A percentile compares a stretch with the other conserved stretches of the same genome.
Conservation (phyloP, 2,888 invertebrate genomes). For the Parnassius glacialis region DNA sequence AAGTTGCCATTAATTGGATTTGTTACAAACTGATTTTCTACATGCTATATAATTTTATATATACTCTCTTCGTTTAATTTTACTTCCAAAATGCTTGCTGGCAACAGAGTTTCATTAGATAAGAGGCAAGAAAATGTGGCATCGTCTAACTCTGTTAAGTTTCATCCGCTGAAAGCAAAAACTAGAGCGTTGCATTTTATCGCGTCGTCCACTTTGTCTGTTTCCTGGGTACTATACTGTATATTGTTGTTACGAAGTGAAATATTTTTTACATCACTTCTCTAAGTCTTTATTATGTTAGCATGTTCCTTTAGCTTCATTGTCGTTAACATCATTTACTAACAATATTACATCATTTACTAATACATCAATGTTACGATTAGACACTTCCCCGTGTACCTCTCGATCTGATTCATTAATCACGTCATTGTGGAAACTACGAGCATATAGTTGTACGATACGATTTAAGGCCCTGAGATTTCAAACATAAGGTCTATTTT, state of each 20-base stretch:
- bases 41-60: background rate
- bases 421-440: constrained; percentile 59
- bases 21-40: background rate
- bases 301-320: constrained; percentile 12
- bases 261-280: constrained; percentile 3
- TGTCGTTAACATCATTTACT: constrained; percentile 31
- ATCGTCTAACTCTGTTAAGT: constrained; percentile 1
- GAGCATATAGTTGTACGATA: constrained; percentile 32
- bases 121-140: background rate
- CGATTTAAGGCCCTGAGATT: constrained; percentile 39
- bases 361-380: constrained; percentile 66
- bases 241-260: constrained; percentile 32
- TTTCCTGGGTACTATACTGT: constrained; percentile 18
- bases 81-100: background rate
- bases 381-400: constrained; percentile 60
- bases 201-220: background rate
- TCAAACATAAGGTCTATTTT: constrained; percentile 38
- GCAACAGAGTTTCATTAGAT: background rate
- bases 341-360: constrained; percentile 34
- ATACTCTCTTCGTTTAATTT: no score
- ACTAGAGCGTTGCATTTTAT: background rate
- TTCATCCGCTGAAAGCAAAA: constrained; percentile 12
- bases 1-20: background rate
- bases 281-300: background rate
- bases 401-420: constrained; percentile 64